Conservation (phyloP, 2,888 invertebrate species). For the Rosalia funebris region DNA sequence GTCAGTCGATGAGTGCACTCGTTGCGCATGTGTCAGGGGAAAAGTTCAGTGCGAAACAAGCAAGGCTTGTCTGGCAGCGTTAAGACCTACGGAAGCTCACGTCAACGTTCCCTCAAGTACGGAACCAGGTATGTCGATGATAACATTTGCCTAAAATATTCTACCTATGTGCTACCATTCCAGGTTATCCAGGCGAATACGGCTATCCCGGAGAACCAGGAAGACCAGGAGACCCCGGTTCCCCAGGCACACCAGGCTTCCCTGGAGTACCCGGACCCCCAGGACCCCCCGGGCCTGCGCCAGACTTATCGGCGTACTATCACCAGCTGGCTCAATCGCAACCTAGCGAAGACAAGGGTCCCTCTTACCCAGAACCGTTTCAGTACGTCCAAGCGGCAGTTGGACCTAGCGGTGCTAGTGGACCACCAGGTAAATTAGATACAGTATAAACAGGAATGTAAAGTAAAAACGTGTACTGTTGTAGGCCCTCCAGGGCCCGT, state of each 20-base stretch:
- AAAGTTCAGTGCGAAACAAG: slow-evolving; percentile 68
- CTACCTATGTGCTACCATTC: no score
- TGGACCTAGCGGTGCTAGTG: slow-evolving; percentile 82
- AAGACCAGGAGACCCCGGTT: slow-evolving; percentile 70
- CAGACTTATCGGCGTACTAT: slow-evolving; percentile 80
- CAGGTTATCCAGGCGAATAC: slow-evolving; percentile 65
- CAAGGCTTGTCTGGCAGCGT: slow-evolving; percentile 64
- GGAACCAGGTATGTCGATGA: no score
- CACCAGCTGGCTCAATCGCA: slow-evolving; percentile 78
- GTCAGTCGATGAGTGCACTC: slow-evolving; percentile 76
- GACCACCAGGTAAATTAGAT: slow-evolving; percentile 70
- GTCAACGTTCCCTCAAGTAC: slow-evolving; percentile 9
- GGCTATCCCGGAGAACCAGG: slow-evolving; percentile 70
- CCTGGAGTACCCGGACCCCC: slow-evolving; percentile 76
- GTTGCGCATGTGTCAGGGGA: slow-evolving; percentile 76
- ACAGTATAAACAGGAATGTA: no score
- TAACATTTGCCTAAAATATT: no score
- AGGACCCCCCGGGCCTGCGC: slow-evolving; percentile 72
- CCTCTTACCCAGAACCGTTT: slow-evolving; percentile 69
- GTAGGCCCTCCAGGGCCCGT: slow-evolving; percentile 69
- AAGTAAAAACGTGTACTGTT: no score
- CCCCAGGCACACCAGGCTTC: slow-evolving; percentile 70
- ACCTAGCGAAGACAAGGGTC: slow-evolving; percentile 79
- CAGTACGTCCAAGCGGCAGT: slow-evolving; percentile 83
- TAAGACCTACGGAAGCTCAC: slow-evolving; percentile 47